Evolutionary conservation across 2,797 vertebrate genomes (phyloP).

Genomic region (Orientallactaga sibirica): DNA sequence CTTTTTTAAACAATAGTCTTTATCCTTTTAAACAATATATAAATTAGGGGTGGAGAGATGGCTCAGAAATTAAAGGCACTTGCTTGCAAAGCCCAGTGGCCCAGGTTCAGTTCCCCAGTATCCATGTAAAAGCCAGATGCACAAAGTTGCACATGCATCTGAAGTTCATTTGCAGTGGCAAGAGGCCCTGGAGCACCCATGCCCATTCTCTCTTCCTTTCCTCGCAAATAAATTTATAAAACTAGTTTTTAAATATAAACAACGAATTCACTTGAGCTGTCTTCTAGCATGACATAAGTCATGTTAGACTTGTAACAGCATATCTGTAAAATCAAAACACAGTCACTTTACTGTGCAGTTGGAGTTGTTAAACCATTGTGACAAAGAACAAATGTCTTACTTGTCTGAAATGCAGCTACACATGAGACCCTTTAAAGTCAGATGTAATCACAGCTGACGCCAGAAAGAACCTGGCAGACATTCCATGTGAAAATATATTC

Average conservation of each 20-base stretch:
- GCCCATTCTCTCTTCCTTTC: no score
- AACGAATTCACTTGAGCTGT: background rate
- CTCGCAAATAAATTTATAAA: background rate
- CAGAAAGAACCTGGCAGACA: constrained; percentile 26
- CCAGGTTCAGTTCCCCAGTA: no score
- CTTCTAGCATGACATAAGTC: background rate
- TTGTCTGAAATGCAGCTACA: constrained; percentile 24
- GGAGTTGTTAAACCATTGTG: background rate
- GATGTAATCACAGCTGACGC: constrained; percentile 37
- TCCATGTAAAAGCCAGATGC: no score
- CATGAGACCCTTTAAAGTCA: background rate
- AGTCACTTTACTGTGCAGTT: background rate
- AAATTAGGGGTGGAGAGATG: no score
- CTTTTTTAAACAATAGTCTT: no score
- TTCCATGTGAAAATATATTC: background rate
- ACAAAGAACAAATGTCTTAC: background rate
- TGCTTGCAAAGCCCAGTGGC: no score
- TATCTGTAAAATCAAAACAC: constrained; percentile 24
- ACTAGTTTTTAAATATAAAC: background rate
- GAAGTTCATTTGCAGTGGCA: no score
- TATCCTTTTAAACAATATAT: no score
- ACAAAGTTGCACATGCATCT: no score
- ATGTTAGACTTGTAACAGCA: background rate
- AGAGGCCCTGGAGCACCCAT: no score
- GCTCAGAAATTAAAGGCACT: no score